Base-by-base conservation (phyloP, 2,113 vertebrate species). In the Odocoileus virginianus region DNA sequence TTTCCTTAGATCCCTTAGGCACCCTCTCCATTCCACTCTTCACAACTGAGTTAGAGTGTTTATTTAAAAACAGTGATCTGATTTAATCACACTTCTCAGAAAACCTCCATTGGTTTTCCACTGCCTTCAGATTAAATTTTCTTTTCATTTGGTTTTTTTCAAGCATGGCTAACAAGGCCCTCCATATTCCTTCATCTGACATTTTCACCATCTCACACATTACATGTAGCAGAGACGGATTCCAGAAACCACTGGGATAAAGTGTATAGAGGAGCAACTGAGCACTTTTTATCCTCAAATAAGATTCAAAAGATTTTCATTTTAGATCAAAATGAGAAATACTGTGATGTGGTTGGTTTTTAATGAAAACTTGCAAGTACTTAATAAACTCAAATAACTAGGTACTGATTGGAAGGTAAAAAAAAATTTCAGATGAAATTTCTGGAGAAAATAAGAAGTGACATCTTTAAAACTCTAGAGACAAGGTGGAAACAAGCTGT, bases 381-480 rank as follows among this genome's bases (percentile, higher is more conserved):
- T 92, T 95, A 86, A 88, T 28, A 91, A 96, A 84, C 54, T 92
- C 55, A 88, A 89, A 93, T 61, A 92, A 82, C 55, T 91, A 97
- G 28, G 25, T 7, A 82, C 43, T 30, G 13, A 88, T 27, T 83
- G 89, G 23, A 88, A 40, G 13, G 15, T 91, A 30, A 97, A 84
- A 90, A 67, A 88, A 79, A 84, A 87, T 74, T 64, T 60, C 43
- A 84, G 47, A 92, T 85, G 43, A 94, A 87, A 94, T 95, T 94
- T 86, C 60, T 57, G 88, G 28, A 60, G 40, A 88, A 92, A 88
- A 94, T 86, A n/a, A 87, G 88, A 96, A 94, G 47, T 86, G 94
- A 95, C 60, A 93, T 89, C 50, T 91, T 96, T 83, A 57, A 94
- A 98, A 88, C 40, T 71, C 88, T 89, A 88, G 71, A 95, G 94